A percentile compares a stretch with the other conserved stretches of the same genome.
Evolutionary conservation across 2,888 invertebrate species (phyloP).

Genomic region (Apoda limacodes): DNA sequence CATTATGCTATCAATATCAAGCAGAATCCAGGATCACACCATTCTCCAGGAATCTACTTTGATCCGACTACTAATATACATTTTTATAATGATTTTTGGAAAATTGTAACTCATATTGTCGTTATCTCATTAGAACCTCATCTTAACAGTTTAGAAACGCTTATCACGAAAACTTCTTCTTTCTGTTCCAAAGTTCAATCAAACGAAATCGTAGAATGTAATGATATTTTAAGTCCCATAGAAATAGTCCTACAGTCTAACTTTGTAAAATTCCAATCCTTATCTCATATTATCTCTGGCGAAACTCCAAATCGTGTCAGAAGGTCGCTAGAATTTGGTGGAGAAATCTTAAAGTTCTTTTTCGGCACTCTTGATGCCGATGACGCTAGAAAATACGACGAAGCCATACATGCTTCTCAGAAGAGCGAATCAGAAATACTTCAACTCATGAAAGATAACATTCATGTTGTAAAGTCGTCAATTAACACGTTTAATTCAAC

Average conservation of each 20-base stretch:
- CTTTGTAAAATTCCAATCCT: constrained; percentile 6
- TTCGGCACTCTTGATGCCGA: too few relatives aligned
- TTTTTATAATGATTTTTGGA: too few relatives aligned
- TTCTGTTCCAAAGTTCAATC: constrained; percentile 7
- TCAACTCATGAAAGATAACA: constrained; percentile 14
- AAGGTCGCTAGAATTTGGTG: constrained; percentile 13
- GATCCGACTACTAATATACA: too few relatives aligned
- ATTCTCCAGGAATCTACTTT: too few relatives aligned
- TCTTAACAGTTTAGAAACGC: constrained; percentile 7
- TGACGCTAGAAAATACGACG: constrained; percentile 21
- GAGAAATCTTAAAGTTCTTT: too few relatives aligned
- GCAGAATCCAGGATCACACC: too few relatives aligned
- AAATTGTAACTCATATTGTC: constrained; percentile 8
- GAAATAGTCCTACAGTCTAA: too few relatives aligned
- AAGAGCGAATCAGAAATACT: constrained; percentile 16
- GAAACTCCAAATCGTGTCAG: constrained; percentile 4
- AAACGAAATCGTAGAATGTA: constrained; percentile 8
- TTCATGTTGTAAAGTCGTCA: constrained; percentile 17
- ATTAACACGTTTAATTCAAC: constrained; percentile 18
- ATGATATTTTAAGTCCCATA: constrained; percentile 12
- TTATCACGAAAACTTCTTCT: constrained; percentile 1
- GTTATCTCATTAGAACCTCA: constrained; percentile 9
- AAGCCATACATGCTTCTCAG: constrained; percentile 15
- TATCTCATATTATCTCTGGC: constrained; percentile 7
- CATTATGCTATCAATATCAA: too few relatives aligned